Evolutionary conservation across 2,888 invertebrate genomes (phyloP).

Genomic region (Epistrophe grossulariae): DNA sequence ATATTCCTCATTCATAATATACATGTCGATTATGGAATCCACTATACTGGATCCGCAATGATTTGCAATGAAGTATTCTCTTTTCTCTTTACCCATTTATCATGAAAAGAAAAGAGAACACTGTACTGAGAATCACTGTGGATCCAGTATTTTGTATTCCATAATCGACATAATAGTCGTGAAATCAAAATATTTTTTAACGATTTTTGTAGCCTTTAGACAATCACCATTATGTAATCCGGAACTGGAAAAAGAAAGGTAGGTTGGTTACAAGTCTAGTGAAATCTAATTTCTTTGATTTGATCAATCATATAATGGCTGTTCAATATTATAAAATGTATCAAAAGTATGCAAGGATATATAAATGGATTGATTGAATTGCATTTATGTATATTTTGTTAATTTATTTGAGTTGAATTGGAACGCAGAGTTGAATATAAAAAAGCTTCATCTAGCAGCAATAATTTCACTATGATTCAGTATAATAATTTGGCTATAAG

Average conservation of each 20-base stretch:
- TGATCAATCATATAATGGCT: constrained; percentile 42
- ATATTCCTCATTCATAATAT: no score
- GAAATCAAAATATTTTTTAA: no score
- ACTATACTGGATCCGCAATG: no score
- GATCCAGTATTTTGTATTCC: no score
- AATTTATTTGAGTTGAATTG: constrained; percentile 11
- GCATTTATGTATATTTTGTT: constrained; percentile 1
- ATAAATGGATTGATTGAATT: constrained; percentile 12
- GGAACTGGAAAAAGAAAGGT: neutral
- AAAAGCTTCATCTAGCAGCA: neutral
- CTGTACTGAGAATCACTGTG: no score
- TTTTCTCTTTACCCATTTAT: no score
- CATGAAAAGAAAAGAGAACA: no score
- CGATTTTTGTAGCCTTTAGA: neutral
- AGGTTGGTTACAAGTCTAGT: constrained; percentile 1
- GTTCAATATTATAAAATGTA: constrained; percentile 40
- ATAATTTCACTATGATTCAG: constrained; percentile 1
- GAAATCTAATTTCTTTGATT: constrained; percentile 51
- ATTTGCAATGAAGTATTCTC: no score
- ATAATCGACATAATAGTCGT: no score
- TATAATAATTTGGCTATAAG: constrained; percentile 10
- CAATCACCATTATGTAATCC: neutral
- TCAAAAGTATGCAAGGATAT: constrained; percentile 7
- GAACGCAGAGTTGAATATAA: neutral
- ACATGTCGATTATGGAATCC: no score